Base-by-base conservation (phyloP, 2,797 vertebrate genomes). In the Gila robusta region DNA sequence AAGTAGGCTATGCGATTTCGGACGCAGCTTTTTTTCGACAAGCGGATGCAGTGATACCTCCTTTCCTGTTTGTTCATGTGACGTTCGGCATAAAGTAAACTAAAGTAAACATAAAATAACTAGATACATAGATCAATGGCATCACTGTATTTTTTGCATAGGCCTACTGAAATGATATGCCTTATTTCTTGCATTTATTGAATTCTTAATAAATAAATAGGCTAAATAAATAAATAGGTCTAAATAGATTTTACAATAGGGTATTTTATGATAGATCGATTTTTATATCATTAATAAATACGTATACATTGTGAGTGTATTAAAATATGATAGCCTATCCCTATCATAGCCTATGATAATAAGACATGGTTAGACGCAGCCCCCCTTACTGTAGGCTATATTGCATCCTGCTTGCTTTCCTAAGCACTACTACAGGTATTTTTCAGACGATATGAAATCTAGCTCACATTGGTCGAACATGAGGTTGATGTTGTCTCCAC, bases 381-480 rank as follows among this genome's bases (percentile, higher is more conserved):
- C 14, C 12, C 44, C 44, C 44, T 10, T 2, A 41, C 39, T 41
- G 39, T 39, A 39, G 11, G 12, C 3, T 32, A 5, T 79, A 5
- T 62, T 66, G 17, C 19, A 69, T n/a, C 28, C 19, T n/a, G 10
- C 49, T 56, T 16, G 35, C 35, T 69, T 66, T 32, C n/a, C 52
- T 56, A 59, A 21, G 37, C 67, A 56, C 28, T 37, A 12, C 19
- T 77, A 5, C 23, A 37, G 12, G 14, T 47, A 8, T 41, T 44
- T 54, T 62, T 77, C 49, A 81, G 59, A 59, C 41, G 41, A 47
- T 32, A 35, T 81, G 32, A 76, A 52, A 56, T 76, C 7, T 59
- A n/a, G 67, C 69, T 79, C 69, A 74, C 76, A 86, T 70, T 88
- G 81, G 81, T 56, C 2, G 73, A 32, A 62, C 79, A 47, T 71